A percentile compares a stretch with the other conserved stretches of the same genome.
phyloP scores from a whole-genome alignment of 2,113 vertebrate genomes.

The Fulmarus glacialis region DNA sequence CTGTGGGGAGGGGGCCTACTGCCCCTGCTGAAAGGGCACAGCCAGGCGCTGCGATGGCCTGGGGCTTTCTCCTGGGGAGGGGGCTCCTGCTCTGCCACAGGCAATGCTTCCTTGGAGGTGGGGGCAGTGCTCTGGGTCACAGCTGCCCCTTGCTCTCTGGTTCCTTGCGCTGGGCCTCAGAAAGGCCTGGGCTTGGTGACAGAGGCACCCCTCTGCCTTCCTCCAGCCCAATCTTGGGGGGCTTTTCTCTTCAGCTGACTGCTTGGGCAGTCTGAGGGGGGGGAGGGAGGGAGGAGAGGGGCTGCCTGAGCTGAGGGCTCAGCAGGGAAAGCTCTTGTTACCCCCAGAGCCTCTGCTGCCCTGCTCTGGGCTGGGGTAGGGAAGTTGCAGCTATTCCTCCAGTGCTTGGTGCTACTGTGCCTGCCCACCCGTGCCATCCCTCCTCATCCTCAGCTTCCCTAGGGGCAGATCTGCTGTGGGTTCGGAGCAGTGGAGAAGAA shows the following conservation, averaged over 20 bases:
- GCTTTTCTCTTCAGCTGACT: not conserved
- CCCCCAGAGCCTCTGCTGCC: not conserved
- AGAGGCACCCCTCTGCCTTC: not conserved
- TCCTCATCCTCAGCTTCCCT: not conserved
- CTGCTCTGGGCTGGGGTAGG: too few relatives aligned
- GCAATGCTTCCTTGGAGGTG: accelerated
- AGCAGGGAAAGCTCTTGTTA: too few relatives aligned
- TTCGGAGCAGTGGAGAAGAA: not conserved
- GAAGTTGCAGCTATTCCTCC: not conserved
- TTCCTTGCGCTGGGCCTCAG: not conserved
- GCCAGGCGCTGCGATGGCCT: accelerated
- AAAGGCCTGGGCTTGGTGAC: not conserved
- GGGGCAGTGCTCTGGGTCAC: not conserved
- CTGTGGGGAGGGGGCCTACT: accelerated
- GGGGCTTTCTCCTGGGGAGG: accelerated
- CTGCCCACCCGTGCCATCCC: not conserved
- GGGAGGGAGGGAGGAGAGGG: not conserved
- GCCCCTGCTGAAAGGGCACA: not conserved
- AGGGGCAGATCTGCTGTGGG: not conserved
- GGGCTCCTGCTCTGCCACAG: too few relatives aligned
- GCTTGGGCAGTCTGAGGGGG: not conserved
- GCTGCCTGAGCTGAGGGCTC: not conserved
- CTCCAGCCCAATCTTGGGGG: not conserved
- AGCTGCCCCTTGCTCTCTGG: too few relatives aligned
- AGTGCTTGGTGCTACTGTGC: accelerated